phyloP scores from a whole-genome alignment of 1,140 invertebrate species.

The Caenorhabditis remanei region DNA sequence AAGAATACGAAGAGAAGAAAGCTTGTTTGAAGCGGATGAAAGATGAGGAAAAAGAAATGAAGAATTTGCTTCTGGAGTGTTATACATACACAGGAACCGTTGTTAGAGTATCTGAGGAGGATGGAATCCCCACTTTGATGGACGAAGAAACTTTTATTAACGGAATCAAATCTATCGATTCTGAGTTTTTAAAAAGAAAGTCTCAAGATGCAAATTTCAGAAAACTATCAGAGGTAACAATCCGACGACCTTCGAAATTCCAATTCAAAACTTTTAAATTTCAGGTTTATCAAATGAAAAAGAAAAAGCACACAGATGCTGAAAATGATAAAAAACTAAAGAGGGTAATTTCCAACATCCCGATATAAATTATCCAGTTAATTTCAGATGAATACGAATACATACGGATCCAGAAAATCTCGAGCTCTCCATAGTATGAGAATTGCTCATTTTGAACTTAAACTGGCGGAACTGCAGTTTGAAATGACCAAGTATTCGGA shows the following conservation, averaged over 20 bases:
- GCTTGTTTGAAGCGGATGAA: not conserved
- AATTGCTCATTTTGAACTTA: not conserved
- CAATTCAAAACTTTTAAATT: not conserved
- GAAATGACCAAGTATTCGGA: not conserved
- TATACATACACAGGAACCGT: not conserved
- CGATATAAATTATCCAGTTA: not conserved
- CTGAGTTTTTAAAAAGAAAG: not conserved
- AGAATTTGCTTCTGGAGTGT: not conserved
- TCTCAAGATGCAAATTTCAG: not conserved
- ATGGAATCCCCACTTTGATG: not conserved
- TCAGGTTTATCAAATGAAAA: not conserved
- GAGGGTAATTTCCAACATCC: not conserved
- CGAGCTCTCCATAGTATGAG: not conserved
- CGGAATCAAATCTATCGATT: not conserved
- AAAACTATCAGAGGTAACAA: not conserved
- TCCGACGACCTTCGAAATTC: too few species aligned
- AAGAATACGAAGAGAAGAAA: not conserved
- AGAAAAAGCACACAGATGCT: not conserved
- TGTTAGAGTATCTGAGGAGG: not conserved
- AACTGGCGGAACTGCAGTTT: not conserved
- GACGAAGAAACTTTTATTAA: not conserved
- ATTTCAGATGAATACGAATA: slow-evolving; percentile 9
- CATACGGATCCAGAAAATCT: slow-evolving; percentile 14
- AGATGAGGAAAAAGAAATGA: not conserved
- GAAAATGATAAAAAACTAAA: not conserved